phyloP scores from a whole-genome alignment of 2,113 vertebrate species.

The Mohoua ochrocephala region DNA sequence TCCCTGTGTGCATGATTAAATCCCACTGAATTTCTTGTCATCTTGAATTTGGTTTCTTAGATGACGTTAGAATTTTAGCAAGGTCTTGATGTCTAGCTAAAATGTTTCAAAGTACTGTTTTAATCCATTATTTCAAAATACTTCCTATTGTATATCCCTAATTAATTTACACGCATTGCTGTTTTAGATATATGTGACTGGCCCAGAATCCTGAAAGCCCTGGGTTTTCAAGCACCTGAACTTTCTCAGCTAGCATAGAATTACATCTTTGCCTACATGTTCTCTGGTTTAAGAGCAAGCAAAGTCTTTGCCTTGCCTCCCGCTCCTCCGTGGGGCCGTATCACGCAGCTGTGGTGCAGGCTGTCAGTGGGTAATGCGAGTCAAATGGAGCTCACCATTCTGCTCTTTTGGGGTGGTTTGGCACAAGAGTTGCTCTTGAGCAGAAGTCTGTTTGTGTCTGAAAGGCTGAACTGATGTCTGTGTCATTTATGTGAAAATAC shows the following conservation, averaged over 20 bases:
- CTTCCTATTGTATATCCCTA: neutral
- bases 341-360: fast-evolving
- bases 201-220: neutral
- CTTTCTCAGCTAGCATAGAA: neutral
- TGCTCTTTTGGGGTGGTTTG: neutral
- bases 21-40: neutral
- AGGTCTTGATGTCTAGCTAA: neutral
- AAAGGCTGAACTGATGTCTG: neutral
- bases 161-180: fast-evolving
- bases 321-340: fast-evolving
- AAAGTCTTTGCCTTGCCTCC: neutral
- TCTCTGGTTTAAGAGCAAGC: neutral
- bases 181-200: fast-evolving
- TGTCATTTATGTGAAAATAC: neutral
- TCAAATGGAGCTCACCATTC: neutral
- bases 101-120: neutral
- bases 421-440: neutral
- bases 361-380: neutral
- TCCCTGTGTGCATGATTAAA: neutral
- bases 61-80: neutral
- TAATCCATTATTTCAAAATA: neutral
- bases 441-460: neutral
- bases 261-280: neutral
- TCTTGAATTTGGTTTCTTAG: neutral
- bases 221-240: neutral